A percentile compares a stretch with the other conserved stretches of the same genome.
phyloP scores from a whole-genome alignment of 53 echinoderm and acorn worm genomes.

The Zoroaster sp. region DNA sequence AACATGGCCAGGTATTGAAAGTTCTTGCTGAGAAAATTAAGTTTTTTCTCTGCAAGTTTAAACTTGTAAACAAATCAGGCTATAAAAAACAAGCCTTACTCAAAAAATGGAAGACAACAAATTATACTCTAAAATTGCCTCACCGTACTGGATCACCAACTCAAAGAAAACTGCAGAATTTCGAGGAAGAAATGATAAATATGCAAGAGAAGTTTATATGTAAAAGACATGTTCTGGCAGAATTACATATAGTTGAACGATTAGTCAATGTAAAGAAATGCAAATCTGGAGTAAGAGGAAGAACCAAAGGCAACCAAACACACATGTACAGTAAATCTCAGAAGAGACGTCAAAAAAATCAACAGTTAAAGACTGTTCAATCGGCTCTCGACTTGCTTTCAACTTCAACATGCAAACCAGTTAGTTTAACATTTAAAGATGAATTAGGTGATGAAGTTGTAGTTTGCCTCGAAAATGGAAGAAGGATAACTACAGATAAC shows the following conservation, averaged over 20 bases:
- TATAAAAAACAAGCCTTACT: neutral
- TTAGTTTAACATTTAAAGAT: slow-evolving; percentile 32
- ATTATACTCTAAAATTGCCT: neutral
- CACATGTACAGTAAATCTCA: slow-evolving; percentile 7
- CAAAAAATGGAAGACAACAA: slow-evolving; percentile 7
- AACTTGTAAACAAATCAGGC: neutral
- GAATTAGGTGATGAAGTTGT: slow-evolving; percentile 55
- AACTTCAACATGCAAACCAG: slow-evolving; percentile 10
- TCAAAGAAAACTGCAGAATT: neutral
- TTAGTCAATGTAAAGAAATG: slow-evolving; percentile 5
- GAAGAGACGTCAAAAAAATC: slow-evolving; percentile 4
- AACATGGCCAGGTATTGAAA: neutral
- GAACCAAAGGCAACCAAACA: neutral
- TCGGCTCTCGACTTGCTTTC: neutral
- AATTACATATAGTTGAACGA: neutral
- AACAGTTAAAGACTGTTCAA: neutral
- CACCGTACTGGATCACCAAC: slow-evolving; percentile 23
- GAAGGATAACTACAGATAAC: neutral
- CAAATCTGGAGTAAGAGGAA: neutral
- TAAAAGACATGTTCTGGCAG: neutral
- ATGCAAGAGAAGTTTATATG: neutral
- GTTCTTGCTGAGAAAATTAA: neutral
- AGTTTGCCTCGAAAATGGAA: neutral
- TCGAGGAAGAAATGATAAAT: neutral
- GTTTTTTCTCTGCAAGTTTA: neutral